Evolutionary conservation across 2,113 vertebrate genomes (phyloP), one percentile per base, ranked within the genome.

Genomic region (Onychostruthus taczanowskii): DNA sequence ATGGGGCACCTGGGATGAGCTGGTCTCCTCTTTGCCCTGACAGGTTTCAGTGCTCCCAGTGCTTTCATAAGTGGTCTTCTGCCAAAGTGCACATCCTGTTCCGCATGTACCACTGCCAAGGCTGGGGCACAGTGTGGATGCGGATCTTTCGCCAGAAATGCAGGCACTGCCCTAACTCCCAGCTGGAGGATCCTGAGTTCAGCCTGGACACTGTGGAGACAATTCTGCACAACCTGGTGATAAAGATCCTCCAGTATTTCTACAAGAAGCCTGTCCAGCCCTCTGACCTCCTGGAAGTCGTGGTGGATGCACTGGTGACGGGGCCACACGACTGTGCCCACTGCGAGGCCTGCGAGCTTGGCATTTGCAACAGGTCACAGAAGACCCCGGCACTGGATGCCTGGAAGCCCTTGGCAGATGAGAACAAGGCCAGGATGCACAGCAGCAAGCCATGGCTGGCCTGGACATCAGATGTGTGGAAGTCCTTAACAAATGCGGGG

Each of bases 21-120:
- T 77, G 39, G 1, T 68, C 20, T 64, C n/a, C 24, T 91, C 52
- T 9, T 9, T 85, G 35, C n/a, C 58, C 39, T 82, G 30, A 27
- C 91, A 99, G 98, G 92, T 99, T 99, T 93, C 77, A 31, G 53
- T 99, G 98, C 88, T 98, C 97, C 43, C 62, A 49, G 63, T 99
- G 98, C 94, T 88, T 63, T 69, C 96, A 90, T 22, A 9, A 11
- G 11, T 99, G 98, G 98, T 97, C 98, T 47, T 99, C 97, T 0
- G 96, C 98, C 77, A 92, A 84, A 47, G 97, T 98, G 43, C 97
- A 95, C 52, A 91, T 99, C 76, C 39, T 98, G 46, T 98, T 98
- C 94, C 96, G 97, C 87, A 96, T 97, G 96, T 6, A 67, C 81
- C 50, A 21, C 7, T 22, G n/a, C 39, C 72, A 67, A 55, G 76